phyloP scores from a whole-genome alignment of 30 jellyfish, hydroid and myxozoan genomes.

The Mastigias papua region DNA sequence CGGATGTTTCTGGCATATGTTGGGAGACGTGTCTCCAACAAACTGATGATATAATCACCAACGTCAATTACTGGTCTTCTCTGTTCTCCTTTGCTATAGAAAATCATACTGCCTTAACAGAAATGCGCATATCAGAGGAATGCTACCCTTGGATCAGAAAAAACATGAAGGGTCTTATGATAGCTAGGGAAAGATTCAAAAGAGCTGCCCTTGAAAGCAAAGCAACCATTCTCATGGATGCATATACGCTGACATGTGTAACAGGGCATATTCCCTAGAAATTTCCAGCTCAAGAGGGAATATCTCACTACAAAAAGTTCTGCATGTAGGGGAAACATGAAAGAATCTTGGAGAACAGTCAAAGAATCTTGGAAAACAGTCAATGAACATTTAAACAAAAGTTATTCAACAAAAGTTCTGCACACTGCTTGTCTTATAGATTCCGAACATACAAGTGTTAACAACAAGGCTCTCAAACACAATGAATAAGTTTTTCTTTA shows the following conservation, averaged over 20 bases:
- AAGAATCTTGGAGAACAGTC: not conserved
- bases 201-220: not conserved
- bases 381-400: not conserved
- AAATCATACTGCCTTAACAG: not conserved
- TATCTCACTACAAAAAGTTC: not conserved
- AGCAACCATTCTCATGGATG: not conserved
- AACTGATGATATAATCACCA: too few species aligned
- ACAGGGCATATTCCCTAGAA: not conserved
- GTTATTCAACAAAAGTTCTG: not conserved
- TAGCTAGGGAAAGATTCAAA: not conserved
- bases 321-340: not conserved
- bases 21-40: too few species aligned
- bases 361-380: not conserved
- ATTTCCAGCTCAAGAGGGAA: not conserved
- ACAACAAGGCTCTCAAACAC: not conserved
- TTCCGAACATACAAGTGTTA: not conserved
- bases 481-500: not conserved
- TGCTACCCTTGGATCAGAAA: not conserved
- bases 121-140: not conserved
- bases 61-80: too few species aligned
- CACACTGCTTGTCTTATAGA: not conserved
- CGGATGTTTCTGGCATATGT: too few species aligned
- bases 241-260: not conserved
- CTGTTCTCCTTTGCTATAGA: not conserved
- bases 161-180: not conserved